Evolutionary conservation across 2,113 vertebrate species (phyloP).

Genomic region (Parus major): DNA sequence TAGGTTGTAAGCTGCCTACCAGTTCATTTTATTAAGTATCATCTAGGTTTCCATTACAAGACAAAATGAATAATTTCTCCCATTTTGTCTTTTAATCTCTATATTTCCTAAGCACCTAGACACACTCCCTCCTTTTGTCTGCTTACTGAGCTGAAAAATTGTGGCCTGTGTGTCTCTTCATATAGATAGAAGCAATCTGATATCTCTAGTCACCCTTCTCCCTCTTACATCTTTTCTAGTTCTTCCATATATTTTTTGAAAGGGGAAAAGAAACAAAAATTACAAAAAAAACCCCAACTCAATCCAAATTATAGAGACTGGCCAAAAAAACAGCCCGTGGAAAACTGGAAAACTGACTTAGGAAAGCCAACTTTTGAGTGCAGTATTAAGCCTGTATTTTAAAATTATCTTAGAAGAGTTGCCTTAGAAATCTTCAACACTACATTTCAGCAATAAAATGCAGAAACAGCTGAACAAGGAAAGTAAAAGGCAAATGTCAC

Average conservation of each 20-base stretch:
- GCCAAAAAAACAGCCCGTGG: not conserved
- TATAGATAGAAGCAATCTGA: not conserved
- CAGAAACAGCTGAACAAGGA: not conserved
- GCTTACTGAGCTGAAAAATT: not conserved
- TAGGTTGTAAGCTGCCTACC: not conserved
- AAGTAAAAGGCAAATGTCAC: not conserved
- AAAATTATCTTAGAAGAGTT: not conserved
- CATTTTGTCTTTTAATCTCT: not conserved
- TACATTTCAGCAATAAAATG: not conserved
- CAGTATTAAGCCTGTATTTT: not conserved
- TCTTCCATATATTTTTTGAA: not conserved
- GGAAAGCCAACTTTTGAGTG: not conserved
- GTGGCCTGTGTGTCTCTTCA: not conserved
- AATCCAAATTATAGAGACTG: not conserved
- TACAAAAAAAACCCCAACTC: accelerated
- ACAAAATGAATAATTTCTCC: conserved; percentile 2
- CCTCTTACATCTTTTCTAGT: not conserved
- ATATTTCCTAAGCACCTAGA: not conserved
- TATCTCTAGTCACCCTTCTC: not conserved
- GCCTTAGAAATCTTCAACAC: not conserved
- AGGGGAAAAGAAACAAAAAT: not conserved
- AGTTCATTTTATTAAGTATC: conserved; percentile 12
- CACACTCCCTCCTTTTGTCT: not conserved
- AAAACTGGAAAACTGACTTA: not conserved
- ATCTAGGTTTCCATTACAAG: not conserved